Evolutionary conservation across 2,797 vertebrate species (phyloP), one percentile per base, ranked within the genome.

Genomic region (Phoxinus dragarum): DNA sequence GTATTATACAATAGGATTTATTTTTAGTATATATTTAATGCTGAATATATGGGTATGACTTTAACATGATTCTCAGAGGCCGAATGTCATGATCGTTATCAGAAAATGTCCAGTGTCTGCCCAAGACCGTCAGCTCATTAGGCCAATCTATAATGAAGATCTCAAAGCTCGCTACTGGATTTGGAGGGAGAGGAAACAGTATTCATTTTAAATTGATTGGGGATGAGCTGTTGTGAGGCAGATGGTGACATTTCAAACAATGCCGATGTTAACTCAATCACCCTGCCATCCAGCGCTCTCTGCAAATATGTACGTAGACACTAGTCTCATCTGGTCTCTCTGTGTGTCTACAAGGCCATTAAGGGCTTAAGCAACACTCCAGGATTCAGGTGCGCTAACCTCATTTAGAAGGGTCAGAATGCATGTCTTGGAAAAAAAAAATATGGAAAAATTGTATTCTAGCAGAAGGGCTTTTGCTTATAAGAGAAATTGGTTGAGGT

Each of bases 241-340:
- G 90, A 90, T 90, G 88, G 88, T 90, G 90, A 89, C 86, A 90
- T 91, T 89, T 91, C 85, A 85, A 86, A 88, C 71, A 86, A 88
- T 84, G 86, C 69, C 86, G 84, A 73, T 91, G 88, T 87, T 89
- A 88, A 86, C 88, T 87, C 86, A 90, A 87, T 89, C 84, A 85
- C 76, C 40, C 84, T 68, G 74, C 81, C 84, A 77, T 80, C 80
- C 80, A 54, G 56, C 54, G 38, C 82, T 64, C 68, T 82, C 75
- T 64, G 76, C 61, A 85, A 89, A 90, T 88, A 88, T 88, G 86
- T 82, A 78, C 68, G 8, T 64, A 86, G 85, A 71, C 86, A 72
- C 84, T 67, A 61, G 87, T 78, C 84, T 90, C 67, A 82, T 89
- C 78, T 86, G 80, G 86, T 86, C 80, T 72, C 64, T 77, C 83